Base-by-base conservation (phyloP, 1,140 invertebrate species). In the Drosophila pseudoobscura region DNA sequence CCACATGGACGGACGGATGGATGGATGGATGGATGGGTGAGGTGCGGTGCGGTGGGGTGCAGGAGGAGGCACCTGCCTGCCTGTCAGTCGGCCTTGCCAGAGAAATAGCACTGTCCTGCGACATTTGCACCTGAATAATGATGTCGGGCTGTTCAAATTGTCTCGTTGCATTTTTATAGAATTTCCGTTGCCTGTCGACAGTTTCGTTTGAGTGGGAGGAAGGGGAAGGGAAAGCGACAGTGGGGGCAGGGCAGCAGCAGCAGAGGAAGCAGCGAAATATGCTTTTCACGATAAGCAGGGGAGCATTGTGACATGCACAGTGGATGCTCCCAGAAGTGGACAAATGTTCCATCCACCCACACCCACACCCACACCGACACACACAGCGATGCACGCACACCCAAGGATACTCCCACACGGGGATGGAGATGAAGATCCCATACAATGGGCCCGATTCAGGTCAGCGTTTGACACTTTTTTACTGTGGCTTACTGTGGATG, bases 111-210 rank as follows among this genome's bases (percentile, higher is more conserved):
- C 4, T 49, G 47, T 54, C 50, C 53, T 50, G 15, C 56, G 62
- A 55, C 71, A 80, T 74, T 84, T 80, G 56, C 80, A 73, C 66
- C 80, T 79, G 55, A 75, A 82, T 79, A 78, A 78, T 68, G 57
- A 63, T 79, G 75, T 56, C 53, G 50, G 63, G 31, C 56, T 26
- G 51, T 47, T 70, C 47, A 75, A 83, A 83, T 83, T 70, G 55
- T 68, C 54, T 47, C 50, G 43, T 47, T 58, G 74, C 54, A 29
- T 49, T 66, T 39, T 60, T 60, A 63, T 52, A 68, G 51, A 79
- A 57, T 60, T 54, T 58, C 43, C 54, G 68, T 59, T 46, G 52
- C 50, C 49, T 74, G 68, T 58, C 75, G 75, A 78, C 79, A 83
- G 69, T 66, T 82, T 78, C 73, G 78, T 80, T 82, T 74, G 56